Percentiles rank a stretch among this genome's conserved stretches.
Evolutionary conservation across 2,888 invertebrate genomes (phyloP).

Genomic region (Bugulina stolonifera): DNA sequence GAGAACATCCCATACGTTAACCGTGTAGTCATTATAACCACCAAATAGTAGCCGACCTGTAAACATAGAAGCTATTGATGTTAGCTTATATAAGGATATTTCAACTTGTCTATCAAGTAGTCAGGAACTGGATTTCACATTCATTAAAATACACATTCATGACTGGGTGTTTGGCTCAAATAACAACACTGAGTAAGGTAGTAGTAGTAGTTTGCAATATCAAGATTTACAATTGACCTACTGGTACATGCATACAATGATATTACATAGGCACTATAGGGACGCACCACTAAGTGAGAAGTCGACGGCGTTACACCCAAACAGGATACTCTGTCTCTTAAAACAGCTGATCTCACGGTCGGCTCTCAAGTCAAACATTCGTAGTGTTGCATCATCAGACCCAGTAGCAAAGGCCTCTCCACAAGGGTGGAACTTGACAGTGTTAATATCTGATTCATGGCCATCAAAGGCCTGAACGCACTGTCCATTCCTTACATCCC

Average conservation of each 20-base stretch:
- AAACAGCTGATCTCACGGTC: conserved; percentile 95
- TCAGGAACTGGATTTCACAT: too few species aligned
- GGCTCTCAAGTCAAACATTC: conserved; percentile 92
- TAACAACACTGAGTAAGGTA: conserved; percentile 32
- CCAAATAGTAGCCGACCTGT: conserved; percentile 86
- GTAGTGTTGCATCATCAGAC: conserved; percentile 93
- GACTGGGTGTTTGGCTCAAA: conserved; percentile 24
- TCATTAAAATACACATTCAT: too few species aligned
- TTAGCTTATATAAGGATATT: too few species aligned
- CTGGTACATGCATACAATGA: neutral
- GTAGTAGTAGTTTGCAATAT: conserved; percentile 1
- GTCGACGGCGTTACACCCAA: conserved; percentile 95
- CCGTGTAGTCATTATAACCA: conserved; percentile 97
- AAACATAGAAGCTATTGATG: too few species aligned
- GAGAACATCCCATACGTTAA: conserved; percentile 96
- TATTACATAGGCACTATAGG: neutral
- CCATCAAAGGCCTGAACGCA: conserved; percentile 98
- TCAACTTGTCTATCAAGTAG: too few species aligned
- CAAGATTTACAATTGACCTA: conserved; percentile 24
- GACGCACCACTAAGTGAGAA: conserved; percentile 82
- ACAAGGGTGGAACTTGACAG: conserved; percentile 95
- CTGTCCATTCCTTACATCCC: conserved; percentile 97
- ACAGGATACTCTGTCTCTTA: conserved; percentile 91
- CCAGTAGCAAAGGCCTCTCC: conserved; percentile 98
- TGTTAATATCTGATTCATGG: conserved; percentile 95